Evolutionary conservation across 1,140 invertebrate species (phyloP).

Genomic region (Stegodyphus mimosarum): DNA sequence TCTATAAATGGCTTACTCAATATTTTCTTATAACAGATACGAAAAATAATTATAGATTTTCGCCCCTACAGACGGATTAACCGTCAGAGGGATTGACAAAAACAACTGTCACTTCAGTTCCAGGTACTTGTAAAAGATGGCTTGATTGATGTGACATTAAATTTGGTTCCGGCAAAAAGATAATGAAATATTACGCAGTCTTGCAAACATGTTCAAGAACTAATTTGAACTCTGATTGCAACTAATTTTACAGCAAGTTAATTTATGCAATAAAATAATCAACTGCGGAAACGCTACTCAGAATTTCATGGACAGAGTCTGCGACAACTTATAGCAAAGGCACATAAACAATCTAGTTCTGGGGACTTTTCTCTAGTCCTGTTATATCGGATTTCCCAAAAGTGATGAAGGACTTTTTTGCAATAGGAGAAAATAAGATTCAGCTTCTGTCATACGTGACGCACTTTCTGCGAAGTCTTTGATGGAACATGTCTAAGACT

Average conservation of each 20-base stretch:
- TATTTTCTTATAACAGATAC: not conserved
- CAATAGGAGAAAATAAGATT: conserved; percentile 5
- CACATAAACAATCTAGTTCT: too few relatives aligned
- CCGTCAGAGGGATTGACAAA: too few relatives aligned
- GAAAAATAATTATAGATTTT: not conserved
- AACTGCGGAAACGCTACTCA: too few relatives aligned
- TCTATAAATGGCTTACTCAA: not conserved
- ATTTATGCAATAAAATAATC: too few relatives aligned
- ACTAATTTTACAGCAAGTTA: too few relatives aligned
- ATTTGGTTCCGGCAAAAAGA: too few relatives aligned
- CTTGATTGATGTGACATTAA: not conserved
- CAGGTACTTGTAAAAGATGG: not conserved
- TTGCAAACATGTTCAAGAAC: too few relatives aligned
- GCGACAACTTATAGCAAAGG: too few relatives aligned
- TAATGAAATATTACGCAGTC: too few relatives aligned
- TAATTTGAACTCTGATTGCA: too few relatives aligned
- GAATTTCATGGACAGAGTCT: too few relatives aligned
- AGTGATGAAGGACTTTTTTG: not conserved
- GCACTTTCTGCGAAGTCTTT: not conserved
- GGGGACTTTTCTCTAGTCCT: not conserved
- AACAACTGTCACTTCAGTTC: not conserved
- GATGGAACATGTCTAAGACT: not conserved
- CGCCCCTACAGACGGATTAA: not conserved
- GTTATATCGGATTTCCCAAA: not conserved
- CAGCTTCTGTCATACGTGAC: conserved; percentile 53